Evolutionary conservation across 2,888 invertebrate species (phyloP).

Genomic region (Drosophila fulvimacula): DNA sequence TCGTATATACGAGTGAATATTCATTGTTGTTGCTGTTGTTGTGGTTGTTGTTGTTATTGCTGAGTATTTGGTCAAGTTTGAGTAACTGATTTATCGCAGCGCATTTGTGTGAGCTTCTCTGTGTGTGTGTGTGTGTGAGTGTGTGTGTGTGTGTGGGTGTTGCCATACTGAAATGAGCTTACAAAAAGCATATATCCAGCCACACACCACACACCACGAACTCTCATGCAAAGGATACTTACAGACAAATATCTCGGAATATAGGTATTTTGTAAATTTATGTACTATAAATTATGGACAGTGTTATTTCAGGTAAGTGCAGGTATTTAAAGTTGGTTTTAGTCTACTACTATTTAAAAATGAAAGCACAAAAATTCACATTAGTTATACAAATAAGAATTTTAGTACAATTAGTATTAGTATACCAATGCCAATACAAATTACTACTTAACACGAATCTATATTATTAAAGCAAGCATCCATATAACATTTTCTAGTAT

Average conservation of each 20-base stretch:
- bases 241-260: not conserved
- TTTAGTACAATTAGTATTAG: too few relatives aligned
- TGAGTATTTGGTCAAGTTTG: constrained; percentile 74
- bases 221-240: not conserved
- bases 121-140: not conserved
- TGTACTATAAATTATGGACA: too few relatives aligned
- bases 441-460: too few relatives aligned
- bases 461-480: not conserved
- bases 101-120: too few relatives aligned
- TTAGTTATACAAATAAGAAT: too few relatives aligned
- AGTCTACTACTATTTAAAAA: not conserved
- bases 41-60: constrained; percentile 2
- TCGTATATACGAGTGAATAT: constrained; percentile 22
- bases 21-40: constrained; percentile 13
- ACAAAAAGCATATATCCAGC: constrained; percentile 7
- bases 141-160: constrained; percentile 33
- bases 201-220: constrained; percentile 3
- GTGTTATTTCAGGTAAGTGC: too few relatives aligned
- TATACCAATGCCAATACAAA: too few relatives aligned
- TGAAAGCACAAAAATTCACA: not conserved
- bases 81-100: constrained; percentile 68
- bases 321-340: not conserved
- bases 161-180: constrained; percentile 42
- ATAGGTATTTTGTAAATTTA: constrained; percentile 11
- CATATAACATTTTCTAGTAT: not conserved